A percentile compares a stretch with the other conserved stretches of the same genome.
These are phyloP conservation scores for Channa striata DNA, from an alignment of 2,797 vertebrate genomes.

Conservation along the genomic window DNA sequence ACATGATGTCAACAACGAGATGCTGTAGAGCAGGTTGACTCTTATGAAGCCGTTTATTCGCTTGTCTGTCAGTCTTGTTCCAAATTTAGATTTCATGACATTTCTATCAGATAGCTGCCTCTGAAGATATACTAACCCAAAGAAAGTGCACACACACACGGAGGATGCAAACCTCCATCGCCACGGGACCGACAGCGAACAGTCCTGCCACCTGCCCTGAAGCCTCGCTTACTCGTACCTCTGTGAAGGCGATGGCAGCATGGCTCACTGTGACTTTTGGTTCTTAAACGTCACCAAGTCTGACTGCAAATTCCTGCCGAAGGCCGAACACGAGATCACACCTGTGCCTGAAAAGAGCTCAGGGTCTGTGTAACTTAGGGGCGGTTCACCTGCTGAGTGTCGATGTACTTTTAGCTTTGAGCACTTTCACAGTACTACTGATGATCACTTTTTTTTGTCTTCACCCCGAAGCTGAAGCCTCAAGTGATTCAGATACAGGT, in stretches of 20 bases:
- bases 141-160: neutral
- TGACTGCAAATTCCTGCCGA: neutral
- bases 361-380: neutral
- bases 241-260: neutral
- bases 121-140: too few relatives aligned
- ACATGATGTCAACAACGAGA: too few relatives aligned
- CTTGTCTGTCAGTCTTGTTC: too few relatives aligned
- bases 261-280: neutral
- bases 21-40: too few relatives aligned
- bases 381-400: neutral
- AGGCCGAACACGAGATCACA: neutral
- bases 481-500: constrained; percentile 38
- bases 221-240: neutral
- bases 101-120: too few relatives aligned
- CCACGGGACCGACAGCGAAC: constrained; percentile 8
- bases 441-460: constrained; percentile 34
- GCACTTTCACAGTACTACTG: neutral
- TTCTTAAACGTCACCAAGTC: neutral
- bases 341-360: too few relatives aligned
- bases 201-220: neutral
- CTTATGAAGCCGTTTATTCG: too few relatives aligned
- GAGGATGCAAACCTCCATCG: neutral
- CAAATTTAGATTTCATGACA: too few relatives aligned
- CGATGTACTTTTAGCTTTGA: too few relatives aligned
- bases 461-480: constrained; percentile 43